These are phyloP conservation scores for Rhinolophus ferrumequinum DNA, from an alignment of 2,113 vertebrate species.

Conservation along the genomic window DNA sequence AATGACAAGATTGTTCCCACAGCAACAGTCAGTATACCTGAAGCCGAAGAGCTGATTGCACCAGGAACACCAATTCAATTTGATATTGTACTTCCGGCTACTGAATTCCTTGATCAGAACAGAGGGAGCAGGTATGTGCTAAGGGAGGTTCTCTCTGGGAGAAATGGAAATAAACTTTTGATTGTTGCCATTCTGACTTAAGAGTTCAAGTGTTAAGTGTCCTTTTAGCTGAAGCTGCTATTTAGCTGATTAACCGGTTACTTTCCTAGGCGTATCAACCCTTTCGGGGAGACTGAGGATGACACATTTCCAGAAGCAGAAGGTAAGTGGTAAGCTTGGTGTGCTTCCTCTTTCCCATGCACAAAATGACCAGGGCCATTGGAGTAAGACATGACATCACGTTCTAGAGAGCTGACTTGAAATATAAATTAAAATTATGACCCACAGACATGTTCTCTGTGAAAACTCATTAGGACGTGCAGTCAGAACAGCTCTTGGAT, in stretches of 20 bases:
- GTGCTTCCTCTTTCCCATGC: not conserved
- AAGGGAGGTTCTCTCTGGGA: not conserved
- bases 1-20: conserved; percentile 78
- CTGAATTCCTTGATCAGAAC: conserved; percentile 97
- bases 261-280: conserved; percentile 92
- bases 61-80: conserved; percentile 98
- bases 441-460: not conserved
- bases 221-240: not conserved
- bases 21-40: conserved; percentile 78
- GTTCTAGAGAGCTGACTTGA: not conserved
- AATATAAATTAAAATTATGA: not conserved
- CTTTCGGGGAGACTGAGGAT: conserved; percentile 95
- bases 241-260: not conserved
- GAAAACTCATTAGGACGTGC: not conserved
- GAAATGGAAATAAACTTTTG: not conserved
- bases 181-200: not conserved
- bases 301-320: conserved; percentile 88
- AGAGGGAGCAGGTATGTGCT: conserved; percentile 89
- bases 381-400: not conserved
- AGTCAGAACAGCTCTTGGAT: not conserved
- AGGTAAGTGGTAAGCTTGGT: conserved; percentile 85
- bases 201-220: not conserved
- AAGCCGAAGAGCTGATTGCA: conserved; percentile 91
- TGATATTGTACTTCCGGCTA: conserved; percentile 95
- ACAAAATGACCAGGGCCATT: not conserved